Evolutionary conservation across 2,797 vertebrate species (phyloP).

Genomic region (Diglossa cyanea): DNA sequence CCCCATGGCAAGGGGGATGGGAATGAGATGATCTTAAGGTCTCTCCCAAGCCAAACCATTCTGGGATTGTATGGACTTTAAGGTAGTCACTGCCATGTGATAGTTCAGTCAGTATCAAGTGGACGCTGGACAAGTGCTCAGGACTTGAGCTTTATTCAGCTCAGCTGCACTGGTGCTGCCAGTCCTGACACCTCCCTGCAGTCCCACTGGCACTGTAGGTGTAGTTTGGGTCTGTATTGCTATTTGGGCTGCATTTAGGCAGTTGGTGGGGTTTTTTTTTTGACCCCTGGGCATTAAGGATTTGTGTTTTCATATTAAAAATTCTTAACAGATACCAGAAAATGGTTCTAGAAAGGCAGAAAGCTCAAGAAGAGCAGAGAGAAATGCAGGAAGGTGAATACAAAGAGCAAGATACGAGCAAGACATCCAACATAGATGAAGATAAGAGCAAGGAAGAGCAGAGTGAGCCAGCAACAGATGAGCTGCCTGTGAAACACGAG

Average conservation of each 20-base stretch:
- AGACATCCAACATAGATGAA: background rate
- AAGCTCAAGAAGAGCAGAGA: conserved; percentile 67
- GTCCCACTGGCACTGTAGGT: background rate
- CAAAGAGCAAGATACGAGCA: background rate
- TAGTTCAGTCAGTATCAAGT: background rate
- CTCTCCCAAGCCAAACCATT: background rate
- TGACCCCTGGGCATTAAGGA: background rate
- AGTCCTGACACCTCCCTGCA: background rate
- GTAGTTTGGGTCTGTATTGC: background rate
- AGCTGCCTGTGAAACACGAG: background rate
- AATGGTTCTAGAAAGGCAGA: conserved; percentile 75
- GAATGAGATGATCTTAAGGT: background rate
- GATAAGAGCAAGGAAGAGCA: background rate
- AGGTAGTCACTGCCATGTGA: background rate
- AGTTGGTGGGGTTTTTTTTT: background rate
- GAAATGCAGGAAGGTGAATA: conserved; percentile 30
- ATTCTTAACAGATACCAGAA: conserved; percentile 65
- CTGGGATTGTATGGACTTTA: background rate
- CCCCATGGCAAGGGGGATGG: background rate
- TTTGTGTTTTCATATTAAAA: background rate
- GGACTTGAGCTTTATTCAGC: background rate
- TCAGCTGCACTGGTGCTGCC: background rate
- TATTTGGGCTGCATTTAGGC: background rate
- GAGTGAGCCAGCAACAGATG: background rate
- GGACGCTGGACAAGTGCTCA: background rate